Evolutionary conservation across 1,140 invertebrate genomes (phyloP).

Genomic region (Chlorops oryzae): DNA sequence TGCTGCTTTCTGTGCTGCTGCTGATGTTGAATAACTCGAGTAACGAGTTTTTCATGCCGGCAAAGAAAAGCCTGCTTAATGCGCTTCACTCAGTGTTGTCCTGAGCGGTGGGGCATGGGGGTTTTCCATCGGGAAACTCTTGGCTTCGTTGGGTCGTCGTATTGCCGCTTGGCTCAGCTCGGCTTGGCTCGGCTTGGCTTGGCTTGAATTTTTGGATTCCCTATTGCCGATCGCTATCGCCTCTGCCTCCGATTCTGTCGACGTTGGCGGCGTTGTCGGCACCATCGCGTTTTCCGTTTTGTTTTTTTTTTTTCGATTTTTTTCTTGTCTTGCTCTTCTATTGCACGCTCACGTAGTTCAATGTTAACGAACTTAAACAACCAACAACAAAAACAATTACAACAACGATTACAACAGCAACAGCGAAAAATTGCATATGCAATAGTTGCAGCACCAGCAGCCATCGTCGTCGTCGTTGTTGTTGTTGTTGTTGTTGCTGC

Average conservation of each 20-base stretch:
- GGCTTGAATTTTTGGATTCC: no score
- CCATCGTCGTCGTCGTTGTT: no score
- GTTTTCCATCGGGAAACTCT: constrained; percentile 6
- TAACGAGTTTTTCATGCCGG: no score
- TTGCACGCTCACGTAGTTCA: constrained; percentile 35
- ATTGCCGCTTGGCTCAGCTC: constrained; percentile 8
- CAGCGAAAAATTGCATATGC: constrained; percentile 20
- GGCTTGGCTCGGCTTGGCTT: constrained; percentile 2
- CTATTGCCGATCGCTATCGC: no score
- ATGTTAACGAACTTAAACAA: constrained; percentile 45
- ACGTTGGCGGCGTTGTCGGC: background rate
- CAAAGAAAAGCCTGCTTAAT: no score
- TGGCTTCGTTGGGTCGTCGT: no score
- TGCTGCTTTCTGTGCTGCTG: no score
- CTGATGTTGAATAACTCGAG: no score
- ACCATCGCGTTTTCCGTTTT: background rate
- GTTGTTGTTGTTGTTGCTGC: constrained; percentile 19
- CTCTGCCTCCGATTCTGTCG: no score
- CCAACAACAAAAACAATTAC: constrained; percentile 6
- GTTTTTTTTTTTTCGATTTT: background rate
- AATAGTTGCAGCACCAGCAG: background rate
- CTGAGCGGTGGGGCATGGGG: no score
- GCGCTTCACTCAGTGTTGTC: no score
- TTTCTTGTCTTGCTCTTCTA: constrained; percentile 19
- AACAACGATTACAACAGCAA: no score